Percentiles rank a stretch among this genome's conserved stretches.
These are phyloP conservation scores for Hermodice carunculata DNA, from an alignment of 2,888 invertebrate genomes.

Conservation along the genomic window DNA sequence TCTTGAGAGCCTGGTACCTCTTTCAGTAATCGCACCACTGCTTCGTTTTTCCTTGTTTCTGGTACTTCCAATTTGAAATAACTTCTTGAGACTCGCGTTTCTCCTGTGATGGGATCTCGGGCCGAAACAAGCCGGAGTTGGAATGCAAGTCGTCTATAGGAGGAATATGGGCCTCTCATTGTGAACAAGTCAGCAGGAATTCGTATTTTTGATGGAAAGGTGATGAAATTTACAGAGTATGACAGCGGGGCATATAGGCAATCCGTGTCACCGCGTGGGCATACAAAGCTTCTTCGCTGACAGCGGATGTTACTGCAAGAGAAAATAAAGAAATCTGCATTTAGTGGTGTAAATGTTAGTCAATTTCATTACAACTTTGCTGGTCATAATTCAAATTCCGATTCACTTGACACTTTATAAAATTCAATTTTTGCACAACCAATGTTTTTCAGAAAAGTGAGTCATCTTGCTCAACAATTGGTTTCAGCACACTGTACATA, in stretches of 20 bases:
- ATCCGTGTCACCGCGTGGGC: slow-evolving; percentile 79
- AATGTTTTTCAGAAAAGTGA: too few species aligned
- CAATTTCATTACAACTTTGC: too few species aligned
- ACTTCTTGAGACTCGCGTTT: slow-evolving; percentile 57
- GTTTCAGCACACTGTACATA: too few species aligned
- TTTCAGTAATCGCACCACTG: slow-evolving; percentile 81
- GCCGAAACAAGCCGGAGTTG: slow-evolving; percentile 76
- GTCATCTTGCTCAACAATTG: too few species aligned
- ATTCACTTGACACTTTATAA: too few species aligned
- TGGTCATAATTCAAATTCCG: too few species aligned
- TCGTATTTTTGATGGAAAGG: slow-evolving; percentile 80
- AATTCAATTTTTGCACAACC: too few species aligned
- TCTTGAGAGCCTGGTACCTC: slow-evolving; percentile 90
- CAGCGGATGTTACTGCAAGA: slow-evolving; percentile 75
- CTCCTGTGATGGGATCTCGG: slow-evolving; percentile 73
- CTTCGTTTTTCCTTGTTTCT: slow-evolving; percentile 70
- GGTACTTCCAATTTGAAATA: slow-evolving; percentile 68
- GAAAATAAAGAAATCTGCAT: slow-evolving; percentile 9
- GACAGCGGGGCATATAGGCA: slow-evolving; percentile 87
- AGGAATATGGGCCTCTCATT: slow-evolving; percentile 84
- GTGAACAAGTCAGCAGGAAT: slow-evolving; percentile 82
- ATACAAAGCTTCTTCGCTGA: slow-evolving; percentile 78
- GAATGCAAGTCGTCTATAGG: slow-evolving; percentile 81
- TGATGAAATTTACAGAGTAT: slow-evolving; percentile 93
- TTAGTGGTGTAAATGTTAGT: too few species aligned